Evolutionary conservation across 2,888 invertebrate genomes (phyloP).

Genomic region (Epiblema foenella): DNA sequence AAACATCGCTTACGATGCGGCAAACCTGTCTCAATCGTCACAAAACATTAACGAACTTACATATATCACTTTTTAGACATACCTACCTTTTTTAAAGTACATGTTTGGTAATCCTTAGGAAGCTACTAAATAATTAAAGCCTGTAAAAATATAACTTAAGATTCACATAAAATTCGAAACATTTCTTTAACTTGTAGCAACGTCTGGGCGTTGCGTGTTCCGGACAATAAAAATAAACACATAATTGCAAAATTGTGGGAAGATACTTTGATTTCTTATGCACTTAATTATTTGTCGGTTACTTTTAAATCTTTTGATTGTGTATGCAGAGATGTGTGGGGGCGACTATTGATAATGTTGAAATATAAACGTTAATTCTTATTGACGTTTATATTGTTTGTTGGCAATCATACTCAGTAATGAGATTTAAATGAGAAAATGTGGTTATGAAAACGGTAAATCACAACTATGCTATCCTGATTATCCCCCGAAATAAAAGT

Average conservation of each 20-base stretch:
- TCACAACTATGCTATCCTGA: too few relatives aligned
- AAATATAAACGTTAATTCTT: background rate
- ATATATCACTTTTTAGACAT: too few relatives aligned
- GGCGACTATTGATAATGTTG: slow-evolving; percentile 6
- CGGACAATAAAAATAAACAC: slow-evolving; percentile 38
- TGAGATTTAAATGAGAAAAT: too few relatives aligned
- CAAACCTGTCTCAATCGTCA: too few relatives aligned
- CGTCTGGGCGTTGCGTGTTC: slow-evolving; percentile 31
- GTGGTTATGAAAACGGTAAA: too few relatives aligned
- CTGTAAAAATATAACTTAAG: background rate
- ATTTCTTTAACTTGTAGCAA: slow-evolving; percentile 12
- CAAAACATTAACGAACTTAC: too few relatives aligned
- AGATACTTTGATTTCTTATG: slow-evolving; percentile 40
- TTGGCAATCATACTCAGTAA: too few relatives aligned
- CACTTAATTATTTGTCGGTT: slow-evolving; percentile 26
- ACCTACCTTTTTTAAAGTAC: too few relatives aligned
- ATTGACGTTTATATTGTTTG: too few relatives aligned
- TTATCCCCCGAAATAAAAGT: too few relatives aligned
- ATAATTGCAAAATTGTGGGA: slow-evolving; percentile 43
- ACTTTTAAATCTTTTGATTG: slow-evolving; percentile 32
- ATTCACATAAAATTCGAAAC: background rate
- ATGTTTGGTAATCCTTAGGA: too few relatives aligned
- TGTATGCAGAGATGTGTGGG: slow-evolving; percentile 4
- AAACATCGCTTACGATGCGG: slow-evolving; percentile 20
- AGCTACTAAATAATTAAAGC: background rate